Conservation (phyloP, 2,888 invertebrate species). For the Gryllus longicercus region DNA sequence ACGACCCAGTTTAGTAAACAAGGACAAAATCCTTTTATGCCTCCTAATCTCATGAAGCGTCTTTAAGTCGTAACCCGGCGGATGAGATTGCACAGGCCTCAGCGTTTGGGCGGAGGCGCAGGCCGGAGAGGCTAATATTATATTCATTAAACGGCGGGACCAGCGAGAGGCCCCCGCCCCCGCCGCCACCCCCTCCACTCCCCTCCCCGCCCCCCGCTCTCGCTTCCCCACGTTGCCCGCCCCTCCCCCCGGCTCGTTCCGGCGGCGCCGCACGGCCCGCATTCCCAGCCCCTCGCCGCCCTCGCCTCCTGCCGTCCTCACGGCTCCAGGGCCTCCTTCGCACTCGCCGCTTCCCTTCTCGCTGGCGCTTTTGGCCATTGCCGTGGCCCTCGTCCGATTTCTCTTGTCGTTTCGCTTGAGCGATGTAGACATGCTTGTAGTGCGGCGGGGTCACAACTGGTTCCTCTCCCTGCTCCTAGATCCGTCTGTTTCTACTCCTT, state of each 20-base stretch:
- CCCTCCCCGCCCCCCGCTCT: neutral
- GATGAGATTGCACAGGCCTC: slow-evolving; percentile 17
- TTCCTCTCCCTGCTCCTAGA: too few relatives aligned
- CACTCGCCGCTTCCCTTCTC: neutral
- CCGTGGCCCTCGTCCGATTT: too few relatives aligned
- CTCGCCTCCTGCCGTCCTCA: neutral
- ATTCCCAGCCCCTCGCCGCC: neutral
- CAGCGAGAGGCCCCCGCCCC: neutral
- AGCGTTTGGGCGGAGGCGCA: neutral
- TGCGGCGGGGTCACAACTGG: too few relatives aligned
- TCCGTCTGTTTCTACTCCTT: too few relatives aligned
- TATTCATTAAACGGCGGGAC: slow-evolving; percentile 17
- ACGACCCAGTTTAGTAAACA: slow-evolving; percentile 17
- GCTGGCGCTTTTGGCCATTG: too few relatives aligned
- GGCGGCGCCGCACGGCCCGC: neutral
- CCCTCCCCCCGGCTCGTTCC: neutral
- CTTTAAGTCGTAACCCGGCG: slow-evolving; percentile 8
- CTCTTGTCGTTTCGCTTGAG: too few relatives aligned
- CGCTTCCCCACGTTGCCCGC: neutral
- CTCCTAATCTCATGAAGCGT: slow-evolving; percentile 17
- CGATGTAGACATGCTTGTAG: too few relatives aligned
- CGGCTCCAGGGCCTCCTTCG: neutral
- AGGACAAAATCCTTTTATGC: slow-evolving; percentile 17
- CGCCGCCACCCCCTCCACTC: neutral
- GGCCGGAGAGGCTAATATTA: slow-evolving; percentile 11